These are phyloP conservation scores for Aeoliscus strigatus DNA, from an alignment of 2,797 vertebrate genomes.

Conservation along the genomic window DNA sequence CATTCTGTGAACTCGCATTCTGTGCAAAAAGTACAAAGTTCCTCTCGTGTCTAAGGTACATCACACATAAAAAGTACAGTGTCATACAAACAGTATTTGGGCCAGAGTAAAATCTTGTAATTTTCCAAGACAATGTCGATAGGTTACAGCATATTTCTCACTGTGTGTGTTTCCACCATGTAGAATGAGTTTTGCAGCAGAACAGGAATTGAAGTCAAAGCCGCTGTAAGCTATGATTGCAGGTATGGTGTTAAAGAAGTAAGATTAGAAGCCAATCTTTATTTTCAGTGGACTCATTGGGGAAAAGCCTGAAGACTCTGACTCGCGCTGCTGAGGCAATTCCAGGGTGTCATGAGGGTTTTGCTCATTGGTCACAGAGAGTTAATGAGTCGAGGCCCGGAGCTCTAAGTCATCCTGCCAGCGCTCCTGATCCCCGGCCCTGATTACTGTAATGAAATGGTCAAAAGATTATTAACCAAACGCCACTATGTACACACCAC, in stretches of 20 bases:
- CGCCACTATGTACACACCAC: constrained; percentile 39
- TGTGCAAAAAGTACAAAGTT: too few relatives aligned
- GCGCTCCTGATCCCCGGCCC: constrained; percentile 72
- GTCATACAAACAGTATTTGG: too few relatives aligned
- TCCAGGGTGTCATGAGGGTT: constrained; percentile 76
- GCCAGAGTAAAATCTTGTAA: too few relatives aligned
- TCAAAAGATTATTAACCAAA: constrained; percentile 84
- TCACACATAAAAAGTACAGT: too few relatives aligned
- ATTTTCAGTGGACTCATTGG: constrained; percentile 17
- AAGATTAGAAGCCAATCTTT: constrained; percentile 30
- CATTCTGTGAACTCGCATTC: too few relatives aligned
- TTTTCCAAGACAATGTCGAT: too few relatives aligned
- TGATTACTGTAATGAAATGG: constrained; percentile 87
- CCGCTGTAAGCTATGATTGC: constrained; percentile 8
- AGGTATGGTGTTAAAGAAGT: constrained; percentile 19
- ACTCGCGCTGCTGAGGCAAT: constrained; percentile 67
- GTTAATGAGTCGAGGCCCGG: constrained; percentile 80
- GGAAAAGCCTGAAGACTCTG: constrained; percentile 23
- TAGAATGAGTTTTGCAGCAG: neutral
- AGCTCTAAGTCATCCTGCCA: constrained; percentile 85
- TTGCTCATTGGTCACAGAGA: constrained; percentile 68
- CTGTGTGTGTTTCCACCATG: too few relatives aligned
- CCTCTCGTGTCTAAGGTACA: too few relatives aligned
- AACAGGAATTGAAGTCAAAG: neutral
- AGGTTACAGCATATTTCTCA: too few relatives aligned